Evolutionary conservation across 37 sponge, comb jelly and placozoan genomes (phyloP).

Genomic region (Aplysina aerophoba): DNA sequence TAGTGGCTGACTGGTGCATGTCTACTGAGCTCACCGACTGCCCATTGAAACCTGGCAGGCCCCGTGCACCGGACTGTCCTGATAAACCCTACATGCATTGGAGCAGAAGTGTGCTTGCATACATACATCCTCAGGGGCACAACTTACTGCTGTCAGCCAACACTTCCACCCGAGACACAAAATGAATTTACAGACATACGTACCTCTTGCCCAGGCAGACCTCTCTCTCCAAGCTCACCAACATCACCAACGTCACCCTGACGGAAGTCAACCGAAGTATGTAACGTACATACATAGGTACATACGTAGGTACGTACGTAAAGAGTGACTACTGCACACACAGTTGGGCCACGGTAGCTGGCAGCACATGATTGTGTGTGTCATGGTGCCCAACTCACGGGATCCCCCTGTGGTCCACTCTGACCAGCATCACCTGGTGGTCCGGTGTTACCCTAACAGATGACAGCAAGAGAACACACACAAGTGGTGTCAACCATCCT

Average conservation of each 20-base stretch:
- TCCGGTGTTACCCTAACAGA: not conserved
- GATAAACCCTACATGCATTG: not conserved
- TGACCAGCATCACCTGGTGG: not conserved
- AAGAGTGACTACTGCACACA: no score
- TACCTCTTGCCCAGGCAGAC: slow-evolving; percentile 24
- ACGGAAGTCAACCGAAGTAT: no score
- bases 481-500: no score
- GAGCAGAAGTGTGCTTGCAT: not conserved
- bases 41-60: not conserved
- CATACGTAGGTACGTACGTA: not conserved
- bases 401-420: not conserved
- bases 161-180: no score
- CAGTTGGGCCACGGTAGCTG: no score
- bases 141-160: no score
- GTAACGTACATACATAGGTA: no score
- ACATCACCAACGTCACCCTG: slow-evolving; percentile 18
- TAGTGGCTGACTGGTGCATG: no score
- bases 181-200: not conserved
- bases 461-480: not conserved
- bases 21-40: slow-evolving; percentile 4
- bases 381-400: not conserved
- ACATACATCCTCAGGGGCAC: no score
- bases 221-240: not conserved
- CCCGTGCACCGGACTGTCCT: not conserved
- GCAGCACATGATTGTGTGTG: not conserved